Percentiles rank a stretch among this genome's conserved stretches.
Evolutionary conservation across 2,888 invertebrate species (phyloP).

Genomic region (Anthrax anthrax): DNA sequence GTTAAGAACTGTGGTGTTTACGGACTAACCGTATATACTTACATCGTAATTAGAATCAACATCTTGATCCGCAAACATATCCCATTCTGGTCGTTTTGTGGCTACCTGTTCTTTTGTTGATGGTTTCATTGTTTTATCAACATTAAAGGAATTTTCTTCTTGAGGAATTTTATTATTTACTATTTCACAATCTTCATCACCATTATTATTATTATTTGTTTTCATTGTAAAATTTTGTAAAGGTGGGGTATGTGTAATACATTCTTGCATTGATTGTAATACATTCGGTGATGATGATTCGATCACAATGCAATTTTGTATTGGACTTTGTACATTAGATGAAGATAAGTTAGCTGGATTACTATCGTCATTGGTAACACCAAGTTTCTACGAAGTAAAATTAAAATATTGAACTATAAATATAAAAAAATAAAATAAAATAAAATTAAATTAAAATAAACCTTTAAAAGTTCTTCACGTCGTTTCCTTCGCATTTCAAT

Average conservation of each 20-base stretch:
- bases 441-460: slow-evolving; percentile 25
- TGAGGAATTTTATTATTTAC: not conserved
- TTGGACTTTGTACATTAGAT: slow-evolving; percentile 1
- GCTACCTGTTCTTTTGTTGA: slow-evolving; percentile 3
- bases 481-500: slow-evolving; percentile 79
- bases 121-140: slow-evolving; percentile 4
- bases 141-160: not conserved
- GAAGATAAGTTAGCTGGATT: slow-evolving; percentile 20
- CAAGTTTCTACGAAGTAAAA: slow-evolving; percentile 37
- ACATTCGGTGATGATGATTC: too few species aligned
- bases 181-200: not conserved
- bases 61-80: slow-evolving; percentile 86
- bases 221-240: not conserved
- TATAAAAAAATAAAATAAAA: slow-evolving; percentile 4
- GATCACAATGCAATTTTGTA: not conserved
- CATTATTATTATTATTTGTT: not conserved
- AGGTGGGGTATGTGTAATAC: slow-evolving; percentile 31
- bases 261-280: not conserved
- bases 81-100: slow-evolving; percentile 55
- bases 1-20: too few species aligned
- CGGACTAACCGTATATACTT: too few species aligned
- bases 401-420: too few species aligned
- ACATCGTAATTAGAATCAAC: slow-evolving; percentile 61
- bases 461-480: slow-evolving; percentile 75
- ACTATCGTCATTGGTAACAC: slow-evolving; percentile 44